Evolutionary conservation across 64 coral and sea anemone genomes (phyloP), one percentile per base, ranked within the genome.

Genomic region (Cladopsammia gracilis): DNA sequence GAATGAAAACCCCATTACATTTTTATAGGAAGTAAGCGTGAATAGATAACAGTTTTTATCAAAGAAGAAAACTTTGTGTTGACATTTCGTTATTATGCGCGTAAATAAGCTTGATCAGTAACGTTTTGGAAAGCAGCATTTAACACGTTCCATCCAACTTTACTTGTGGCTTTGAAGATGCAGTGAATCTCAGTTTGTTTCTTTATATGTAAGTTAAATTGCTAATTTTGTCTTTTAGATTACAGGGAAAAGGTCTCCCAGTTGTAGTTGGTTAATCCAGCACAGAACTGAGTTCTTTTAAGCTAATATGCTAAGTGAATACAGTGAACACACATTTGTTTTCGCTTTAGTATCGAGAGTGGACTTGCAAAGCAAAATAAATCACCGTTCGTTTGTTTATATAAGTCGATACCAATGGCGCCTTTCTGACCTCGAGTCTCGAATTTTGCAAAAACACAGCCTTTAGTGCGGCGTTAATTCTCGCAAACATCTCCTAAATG

Each of bases 1-100:
- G 75, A 49, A 90, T 90, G 88, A 70, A 70, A 90, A 90, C 60
- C 58, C 89, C 89, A 91, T 91, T 79, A 91, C 89, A 91, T 71
- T 83, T 83, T 78, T 83, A 62, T 83, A 91, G 78, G 89, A 91
- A 91, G 78, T 71, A 91, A 82, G 84, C 58, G 80, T 64, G 64
- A 83, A 79, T 23, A 75, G 89, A 91, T 91, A 91, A 91, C 51
- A 83, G 47, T 84, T 71, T 82, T 84, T 83, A 84, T 68, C 80
- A 68, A 52, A 52, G 80, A 84, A 84, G 62, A 84, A 82, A 84
- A 84, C 43, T 91, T 61, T 25, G 18, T 91, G 89, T 91, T 91
- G 73, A 91, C 52, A 74, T 59, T 84, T 66, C 45, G 62, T 47
- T 62, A 68, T 84, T 47, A 7, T 43, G 60, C 44, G 11, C 60